Conservation (phyloP, 2,797 vertebrate genomes). For the Cyclopterus lumpus region DNA sequence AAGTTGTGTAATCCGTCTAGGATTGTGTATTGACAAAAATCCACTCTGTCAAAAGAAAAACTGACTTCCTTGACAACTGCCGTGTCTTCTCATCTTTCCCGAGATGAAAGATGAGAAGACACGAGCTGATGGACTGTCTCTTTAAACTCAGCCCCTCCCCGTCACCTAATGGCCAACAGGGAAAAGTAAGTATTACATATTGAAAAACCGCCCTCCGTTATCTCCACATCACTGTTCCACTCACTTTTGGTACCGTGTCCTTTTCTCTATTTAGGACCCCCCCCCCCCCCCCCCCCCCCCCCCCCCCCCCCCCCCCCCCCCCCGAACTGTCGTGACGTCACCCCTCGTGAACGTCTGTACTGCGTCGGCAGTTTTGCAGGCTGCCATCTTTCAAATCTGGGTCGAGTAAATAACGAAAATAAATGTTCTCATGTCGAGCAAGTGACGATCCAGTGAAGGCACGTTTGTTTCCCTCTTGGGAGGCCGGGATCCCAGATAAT, state of each 20-base stretch:
- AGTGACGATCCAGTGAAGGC: conserved; percentile 7
- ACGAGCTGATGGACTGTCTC: conserved; percentile 48
- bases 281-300: no score
- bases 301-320: no score
- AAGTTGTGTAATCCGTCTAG: not conserved
- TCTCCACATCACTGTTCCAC: no score
- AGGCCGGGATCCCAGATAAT: conserved; percentile 44
- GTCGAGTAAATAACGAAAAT: not conserved
- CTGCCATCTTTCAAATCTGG: not conserved
- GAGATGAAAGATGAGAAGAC: conserved; percentile 28
- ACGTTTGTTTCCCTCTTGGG: conserved; percentile 58
- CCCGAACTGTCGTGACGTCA: no score
- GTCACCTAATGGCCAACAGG: conserved; percentile 44
- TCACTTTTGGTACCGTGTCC: no score
- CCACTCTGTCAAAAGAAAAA: not conserved
- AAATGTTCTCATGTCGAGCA: not conserved
- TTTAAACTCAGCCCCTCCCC: conserved; percentile 51
- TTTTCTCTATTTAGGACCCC: no score
- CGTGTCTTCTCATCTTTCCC: not conserved
- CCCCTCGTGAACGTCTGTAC: no score
- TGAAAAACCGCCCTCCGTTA: no score
- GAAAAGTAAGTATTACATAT: conserved; percentile 47
- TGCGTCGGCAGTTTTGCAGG: not conserved
- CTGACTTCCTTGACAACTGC: not conserved
- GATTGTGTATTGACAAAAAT: not conserved